phyloP scores from a whole-genome alignment of 2,888 invertebrate genomes.

The Epistrophe grossulariae region DNA sequence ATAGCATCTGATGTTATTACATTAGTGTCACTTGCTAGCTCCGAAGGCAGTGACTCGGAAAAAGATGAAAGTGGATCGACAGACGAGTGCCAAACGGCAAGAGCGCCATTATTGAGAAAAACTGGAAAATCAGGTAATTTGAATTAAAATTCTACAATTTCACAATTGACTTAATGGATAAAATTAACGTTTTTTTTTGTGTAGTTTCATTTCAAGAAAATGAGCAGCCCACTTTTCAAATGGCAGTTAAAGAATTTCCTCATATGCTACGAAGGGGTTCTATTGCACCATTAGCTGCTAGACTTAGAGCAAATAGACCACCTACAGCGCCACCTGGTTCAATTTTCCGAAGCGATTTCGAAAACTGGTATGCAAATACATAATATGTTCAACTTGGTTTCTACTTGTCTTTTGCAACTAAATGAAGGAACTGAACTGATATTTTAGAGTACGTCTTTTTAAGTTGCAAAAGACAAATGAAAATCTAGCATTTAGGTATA shows the following conservation, averaged over 20 bases:
- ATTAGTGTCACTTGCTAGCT: slow-evolving; percentile 88
- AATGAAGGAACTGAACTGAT: no score
- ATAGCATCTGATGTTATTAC: slow-evolving; percentile 85
- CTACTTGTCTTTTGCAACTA: not conserved
- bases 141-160: not conserved
- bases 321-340: slow-evolving; percentile 83
- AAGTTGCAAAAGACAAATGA: no score
- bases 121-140: slow-evolving; percentile 83
- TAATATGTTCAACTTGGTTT: not conserved
- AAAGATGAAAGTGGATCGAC: slow-evolving; percentile 81
- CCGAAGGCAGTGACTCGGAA: slow-evolving; percentile 87
- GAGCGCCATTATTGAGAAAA: slow-evolving; percentile 82
- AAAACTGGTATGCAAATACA: slow-evolving; percentile 66
- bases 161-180: not conserved
- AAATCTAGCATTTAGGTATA: no score
- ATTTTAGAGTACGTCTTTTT: no score
- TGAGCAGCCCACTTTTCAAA: slow-evolving; percentile 81
- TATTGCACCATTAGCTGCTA: slow-evolving; percentile 82
- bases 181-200: not conserved
- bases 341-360: slow-evolving; percentile 79
- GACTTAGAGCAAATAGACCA: slow-evolving; percentile 82
- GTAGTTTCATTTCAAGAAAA: slow-evolving; percentile 84
- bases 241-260: slow-evolving; percentile 82
- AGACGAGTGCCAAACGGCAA: slow-evolving; percentile 78
- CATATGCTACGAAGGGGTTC: slow-evolving; percentile 83